Percentiles rank a stretch among this genome's conserved stretches.
Conservation (phyloP, 1,140 invertebrate genomes). For the Panulirus ornatus region DNA sequence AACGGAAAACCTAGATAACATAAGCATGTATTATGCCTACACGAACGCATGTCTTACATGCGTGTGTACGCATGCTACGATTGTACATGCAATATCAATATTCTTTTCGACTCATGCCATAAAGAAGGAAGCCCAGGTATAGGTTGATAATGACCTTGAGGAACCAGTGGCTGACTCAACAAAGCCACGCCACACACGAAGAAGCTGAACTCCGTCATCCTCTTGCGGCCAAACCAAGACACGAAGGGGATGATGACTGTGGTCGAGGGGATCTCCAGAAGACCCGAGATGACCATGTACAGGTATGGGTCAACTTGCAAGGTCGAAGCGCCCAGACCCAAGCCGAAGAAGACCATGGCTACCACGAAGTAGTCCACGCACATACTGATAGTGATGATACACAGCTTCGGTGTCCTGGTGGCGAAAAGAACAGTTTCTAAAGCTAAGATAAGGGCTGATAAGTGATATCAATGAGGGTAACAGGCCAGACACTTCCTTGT, state of each 20-base stretch:
- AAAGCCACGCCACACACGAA: background rate
- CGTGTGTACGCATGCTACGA: no score
- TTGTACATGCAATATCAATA: no score
- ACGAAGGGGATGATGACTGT: background rate
- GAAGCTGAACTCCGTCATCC: background rate
- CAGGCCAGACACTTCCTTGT: no score
- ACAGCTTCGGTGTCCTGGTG: conserved; percentile 15
- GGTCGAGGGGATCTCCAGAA: conserved; percentile 10
- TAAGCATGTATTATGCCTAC: no score
- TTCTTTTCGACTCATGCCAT: no score
- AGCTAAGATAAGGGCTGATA: no score
- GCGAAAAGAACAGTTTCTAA: background rate
- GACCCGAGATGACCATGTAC: conserved; percentile 19
- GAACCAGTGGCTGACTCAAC: background rate
- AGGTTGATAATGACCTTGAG: conserved; percentile 1
- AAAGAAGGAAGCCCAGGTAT: no score
- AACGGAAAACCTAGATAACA: no score
- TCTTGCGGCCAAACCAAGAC: conserved; percentile 24
- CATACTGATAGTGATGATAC: conserved; percentile 21
- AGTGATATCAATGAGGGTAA: no score
- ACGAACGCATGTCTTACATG: no score
- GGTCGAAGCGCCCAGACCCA: conserved; percentile 8
- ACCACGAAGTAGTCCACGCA: conserved; percentile 20
- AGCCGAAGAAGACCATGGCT: conserved; percentile 35
- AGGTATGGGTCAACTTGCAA: conserved; percentile 29